A percentile compares a stretch with the other conserved stretches of the same genome.
Evolutionary conservation across 92 coral and sea anemone species (phyloP).

Genomic region (Metridium senile): DNA sequence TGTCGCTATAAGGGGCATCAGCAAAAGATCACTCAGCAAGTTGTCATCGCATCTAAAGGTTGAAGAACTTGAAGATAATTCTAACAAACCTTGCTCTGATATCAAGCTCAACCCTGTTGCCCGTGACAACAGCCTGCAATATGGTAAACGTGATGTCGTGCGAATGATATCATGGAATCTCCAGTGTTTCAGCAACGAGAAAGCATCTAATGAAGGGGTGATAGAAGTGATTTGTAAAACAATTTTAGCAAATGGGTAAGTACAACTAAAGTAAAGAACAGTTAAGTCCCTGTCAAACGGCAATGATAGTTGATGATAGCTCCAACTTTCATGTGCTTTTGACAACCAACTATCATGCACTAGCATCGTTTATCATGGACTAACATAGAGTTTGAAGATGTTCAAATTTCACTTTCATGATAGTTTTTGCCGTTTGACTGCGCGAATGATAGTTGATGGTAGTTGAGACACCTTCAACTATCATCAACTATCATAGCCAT

Average conservation of each 20-base stretch:
- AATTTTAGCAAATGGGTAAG: constrained; percentile 88
- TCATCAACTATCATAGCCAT: too few species aligned
- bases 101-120: constrained; percentile 10
- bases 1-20: constrained; percentile 57
- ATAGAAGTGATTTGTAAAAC: constrained; percentile 81
- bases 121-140: constrained; percentile 2
- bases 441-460: too few species aligned
- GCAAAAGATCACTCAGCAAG: constrained; percentile 40
- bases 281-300: too few species aligned
- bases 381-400: too few species aligned
- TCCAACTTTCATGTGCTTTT: too few species aligned
- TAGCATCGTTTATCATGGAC: too few species aligned
- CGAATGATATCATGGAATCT: constrained; percentile 86
- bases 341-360: too few species aligned
- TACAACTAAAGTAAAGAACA: not conserved
- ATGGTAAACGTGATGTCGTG: constrained; percentile 53
- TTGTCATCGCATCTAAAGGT: not conserved
- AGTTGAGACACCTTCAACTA: too few species aligned
- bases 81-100: not conserved
- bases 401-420: too few species aligned
- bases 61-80: not conserved
- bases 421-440: too few species aligned
- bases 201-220: constrained; percentile 78
- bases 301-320: too few species aligned
- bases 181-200: constrained; percentile 71